Evolutionary conservation across 2,113 vertebrate genomes (phyloP).

Genomic region (Arvicanthis niloticus): DNA sequence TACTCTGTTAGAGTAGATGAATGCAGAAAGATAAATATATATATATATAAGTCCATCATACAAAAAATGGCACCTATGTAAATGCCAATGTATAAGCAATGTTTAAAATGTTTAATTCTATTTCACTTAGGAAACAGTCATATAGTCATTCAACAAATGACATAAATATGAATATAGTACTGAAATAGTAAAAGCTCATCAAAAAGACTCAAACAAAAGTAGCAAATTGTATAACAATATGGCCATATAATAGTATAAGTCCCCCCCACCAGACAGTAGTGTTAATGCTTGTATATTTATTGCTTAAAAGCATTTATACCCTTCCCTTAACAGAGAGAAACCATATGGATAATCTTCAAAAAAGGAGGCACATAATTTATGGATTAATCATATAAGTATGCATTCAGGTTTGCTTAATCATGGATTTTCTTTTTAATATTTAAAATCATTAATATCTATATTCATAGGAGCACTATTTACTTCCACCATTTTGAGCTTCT

Average conservation of each 20-base stretch:
- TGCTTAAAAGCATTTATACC: slow-evolving; percentile 28
- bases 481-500: slow-evolving; percentile 71
- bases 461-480: slow-evolving; percentile 57
- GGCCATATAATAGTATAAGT: background rate
- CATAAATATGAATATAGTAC: slow-evolving; percentile 18
- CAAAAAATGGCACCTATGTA: slow-evolving; percentile 67
- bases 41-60: slow-evolving; percentile 18
- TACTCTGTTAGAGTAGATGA: slow-evolving; percentile 47
- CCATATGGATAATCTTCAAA: background rate
- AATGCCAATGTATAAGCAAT: slow-evolving; percentile 57
- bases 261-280: background rate
- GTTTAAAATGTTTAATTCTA: slow-evolving; percentile 54
- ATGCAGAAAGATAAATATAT: slow-evolving; percentile 2
- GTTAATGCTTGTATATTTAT: background rate
- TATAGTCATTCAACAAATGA: slow-evolving; percentile 64
- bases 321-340: slow-evolving; percentile 1
- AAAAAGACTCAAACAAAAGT: slow-evolving; percentile 46
- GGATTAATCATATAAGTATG: slow-evolving; percentile 28
- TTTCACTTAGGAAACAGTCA: slow-evolving; percentile 49
- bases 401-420: slow-evolving; percentile 31
- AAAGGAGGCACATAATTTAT: slow-evolving; percentile 29
- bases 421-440: slow-evolving; percentile 15
- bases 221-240: slow-evolving; percentile 39
- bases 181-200: slow-evolving; percentile 42
- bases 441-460: slow-evolving; percentile 36